Evolutionary conservation across 1,140 invertebrate species (phyloP).

Genomic region (Drosophila willistoni): DNA sequence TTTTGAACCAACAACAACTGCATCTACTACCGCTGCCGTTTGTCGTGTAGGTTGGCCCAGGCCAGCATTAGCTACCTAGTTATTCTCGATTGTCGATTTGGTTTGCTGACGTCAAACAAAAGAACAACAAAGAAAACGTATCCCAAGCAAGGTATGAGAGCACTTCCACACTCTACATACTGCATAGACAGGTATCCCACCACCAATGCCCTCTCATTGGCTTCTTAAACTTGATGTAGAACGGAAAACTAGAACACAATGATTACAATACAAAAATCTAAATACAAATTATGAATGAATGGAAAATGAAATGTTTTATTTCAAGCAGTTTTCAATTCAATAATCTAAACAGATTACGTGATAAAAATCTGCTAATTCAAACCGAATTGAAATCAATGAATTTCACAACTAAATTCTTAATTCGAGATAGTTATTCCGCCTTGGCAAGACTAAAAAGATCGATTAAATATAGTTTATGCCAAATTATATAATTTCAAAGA

Average conservation of each 20-base stretch:
- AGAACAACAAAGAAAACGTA: slow-evolving; percentile 44
- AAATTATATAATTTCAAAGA: no score
- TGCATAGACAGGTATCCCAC: neutral
- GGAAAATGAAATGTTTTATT: no score
- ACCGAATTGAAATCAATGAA: no score
- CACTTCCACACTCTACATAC: slow-evolving; percentile 1
- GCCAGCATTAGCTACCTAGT: slow-evolving; percentile 43
- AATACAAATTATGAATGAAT: no score
- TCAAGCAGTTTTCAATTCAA: no score
- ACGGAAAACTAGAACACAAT: neutral
- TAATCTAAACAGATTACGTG: no score
- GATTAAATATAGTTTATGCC: no score
- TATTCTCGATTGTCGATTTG: slow-evolving; percentile 61
- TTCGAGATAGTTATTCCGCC: no score
- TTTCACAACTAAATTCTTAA: no score
- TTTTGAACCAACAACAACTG: slow-evolving; percentile 52
- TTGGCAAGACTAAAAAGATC: no score
- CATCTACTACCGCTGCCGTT: slow-evolving; percentile 14
- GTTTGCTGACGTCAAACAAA: slow-evolving; percentile 73
- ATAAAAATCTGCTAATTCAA: no score
- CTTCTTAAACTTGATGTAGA: neutral
- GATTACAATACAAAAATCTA: no score
- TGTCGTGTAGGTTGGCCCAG: slow-evolving; percentile 64
- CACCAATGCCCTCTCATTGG: neutral
- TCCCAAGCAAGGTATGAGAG: slow-evolving; percentile 9